Evolutionary conservation across 2,797 vertebrate species (phyloP), one percentile per base, ranked within the genome.

Genomic region (Lindbergichthys nudifrons): DNA sequence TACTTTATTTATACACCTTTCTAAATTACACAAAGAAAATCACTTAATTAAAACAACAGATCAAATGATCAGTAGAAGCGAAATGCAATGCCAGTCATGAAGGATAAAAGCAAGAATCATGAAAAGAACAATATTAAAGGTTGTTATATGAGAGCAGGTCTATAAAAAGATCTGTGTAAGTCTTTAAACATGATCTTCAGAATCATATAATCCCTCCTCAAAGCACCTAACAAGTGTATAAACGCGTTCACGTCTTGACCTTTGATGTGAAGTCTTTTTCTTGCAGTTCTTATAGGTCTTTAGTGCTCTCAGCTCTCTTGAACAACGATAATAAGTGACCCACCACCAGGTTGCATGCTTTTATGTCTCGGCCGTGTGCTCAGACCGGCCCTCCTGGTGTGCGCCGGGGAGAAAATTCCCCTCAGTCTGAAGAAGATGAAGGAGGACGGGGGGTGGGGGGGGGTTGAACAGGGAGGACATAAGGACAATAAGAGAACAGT

Each of bases 381-480:
- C 68, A 65, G 70, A 46, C 53, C 10, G 43, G 61, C 70, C 81
- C 82, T 59, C 64, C 70, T 59, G 67, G 52, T 59, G 78, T 75
- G 51, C 56, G 39, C 65, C 5, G 0, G 42, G 57, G 52, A 70
- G 53, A 70, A 50, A 64, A 30, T 42, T 10, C 6, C 32, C 32
- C 61, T 73, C 36, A 8, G 53, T 78, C 74, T 70, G 69, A 69
- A 30, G 52, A 75, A 47, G 58, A 65, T 18, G 58, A 51, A 70
- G 70, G 62, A 79, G 73, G 58, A 73, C 43, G 53, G 73, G 73
- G 30, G n/a, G 50, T 4, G 58, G 18, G 57, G 15, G 32, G 12
- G 73, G 57, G 70, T 79, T 80, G 71, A 84, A 69, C 41, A 19
- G 16, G 54, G 58, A 71, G 54, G 52, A 74, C 68, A 70, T 54